These are phyloP conservation scores for Idaea biselata DNA, from an alignment of 2,888 invertebrate species.

Conservation along the genomic window DNA sequence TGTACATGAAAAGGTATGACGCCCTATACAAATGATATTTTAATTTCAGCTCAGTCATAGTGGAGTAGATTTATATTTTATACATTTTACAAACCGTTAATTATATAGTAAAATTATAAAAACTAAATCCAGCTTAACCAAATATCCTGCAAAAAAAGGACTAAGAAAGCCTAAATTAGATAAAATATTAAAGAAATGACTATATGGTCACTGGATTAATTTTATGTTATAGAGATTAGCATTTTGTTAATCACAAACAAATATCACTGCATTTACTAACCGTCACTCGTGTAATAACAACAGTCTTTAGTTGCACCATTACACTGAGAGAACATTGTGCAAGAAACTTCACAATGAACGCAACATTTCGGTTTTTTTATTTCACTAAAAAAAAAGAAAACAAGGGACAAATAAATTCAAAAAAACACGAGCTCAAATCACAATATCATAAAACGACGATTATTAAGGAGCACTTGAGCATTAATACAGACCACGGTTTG, in stretches of 20 bases:
- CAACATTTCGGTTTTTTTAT: slow-evolving; percentile 20
- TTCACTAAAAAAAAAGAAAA: slow-evolving; percentile 40
- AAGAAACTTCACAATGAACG: slow-evolving; percentile 14
- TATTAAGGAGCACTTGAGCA: slow-evolving; percentile 48
- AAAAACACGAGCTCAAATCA: slow-evolving; percentile 45
- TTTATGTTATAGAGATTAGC: background rate
- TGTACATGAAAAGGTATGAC: no score
- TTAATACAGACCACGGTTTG: slow-evolving; percentile 40
- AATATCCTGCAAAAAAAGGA: no score
- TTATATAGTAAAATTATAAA: no score
- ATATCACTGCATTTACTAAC: background rate
- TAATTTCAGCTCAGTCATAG: no score
- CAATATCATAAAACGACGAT: slow-evolving; percentile 46
- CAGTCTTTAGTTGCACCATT: background rate
- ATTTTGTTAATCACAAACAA: background rate
- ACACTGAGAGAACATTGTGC: slow-evolving; percentile 1
- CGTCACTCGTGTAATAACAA: background rate
- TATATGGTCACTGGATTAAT: background rate
- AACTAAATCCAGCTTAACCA: no score
- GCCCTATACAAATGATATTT: no score
- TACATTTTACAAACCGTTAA: no score
- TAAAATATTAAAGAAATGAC: background rate
- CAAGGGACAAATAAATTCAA: slow-evolving; percentile 38
- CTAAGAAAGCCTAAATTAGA: background rate
- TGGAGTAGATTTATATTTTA: no score